phyloP scores from a whole-genome alignment of 2,888 invertebrate genomes.

The Phengaris alcon region DNA sequence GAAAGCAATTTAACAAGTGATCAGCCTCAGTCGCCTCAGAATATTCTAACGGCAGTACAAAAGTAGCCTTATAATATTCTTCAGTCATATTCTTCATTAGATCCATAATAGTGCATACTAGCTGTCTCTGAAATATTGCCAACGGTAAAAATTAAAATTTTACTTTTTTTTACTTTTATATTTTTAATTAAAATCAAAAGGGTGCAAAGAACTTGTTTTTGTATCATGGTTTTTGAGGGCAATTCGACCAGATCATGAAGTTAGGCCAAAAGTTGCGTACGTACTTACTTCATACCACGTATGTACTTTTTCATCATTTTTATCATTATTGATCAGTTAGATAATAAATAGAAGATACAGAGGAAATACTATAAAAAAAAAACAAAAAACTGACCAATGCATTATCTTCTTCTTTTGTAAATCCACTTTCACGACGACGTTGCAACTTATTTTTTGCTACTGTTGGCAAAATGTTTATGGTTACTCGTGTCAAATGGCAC shows the following conservation, averaged over 20 bases:
- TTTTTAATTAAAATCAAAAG: too few relatives aligned
- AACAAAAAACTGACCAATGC: neutral
- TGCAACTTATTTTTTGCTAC: neutral
- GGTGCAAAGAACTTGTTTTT: too few relatives aligned
- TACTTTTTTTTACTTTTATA: too few relatives aligned
- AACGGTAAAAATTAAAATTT: neutral
- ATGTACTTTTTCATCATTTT: too few relatives aligned
- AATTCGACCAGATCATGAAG: too few relatives aligned
- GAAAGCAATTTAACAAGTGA: constrained; percentile 2
- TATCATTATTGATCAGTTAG: too few relatives aligned
- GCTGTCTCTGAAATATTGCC: constrained; percentile 18
- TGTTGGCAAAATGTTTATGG: neutral
- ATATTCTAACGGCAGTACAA: neutral
- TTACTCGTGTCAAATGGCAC: neutral
- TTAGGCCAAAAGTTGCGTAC: too few relatives aligned
- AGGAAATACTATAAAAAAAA: too few relatives aligned
- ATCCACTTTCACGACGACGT: neutral
- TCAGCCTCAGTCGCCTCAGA: neutral
- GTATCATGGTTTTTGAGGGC: too few relatives aligned
- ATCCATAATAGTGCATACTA: neutral
- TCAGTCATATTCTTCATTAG: neutral
- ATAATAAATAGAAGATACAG: too few relatives aligned
- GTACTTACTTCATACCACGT: too few relatives aligned
- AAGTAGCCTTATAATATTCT: neutral
- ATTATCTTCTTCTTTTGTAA: neutral